phyloP scores from a whole-genome alignment of 1,140 invertebrate species.

The Ceratosolen solmsi region DNA sequence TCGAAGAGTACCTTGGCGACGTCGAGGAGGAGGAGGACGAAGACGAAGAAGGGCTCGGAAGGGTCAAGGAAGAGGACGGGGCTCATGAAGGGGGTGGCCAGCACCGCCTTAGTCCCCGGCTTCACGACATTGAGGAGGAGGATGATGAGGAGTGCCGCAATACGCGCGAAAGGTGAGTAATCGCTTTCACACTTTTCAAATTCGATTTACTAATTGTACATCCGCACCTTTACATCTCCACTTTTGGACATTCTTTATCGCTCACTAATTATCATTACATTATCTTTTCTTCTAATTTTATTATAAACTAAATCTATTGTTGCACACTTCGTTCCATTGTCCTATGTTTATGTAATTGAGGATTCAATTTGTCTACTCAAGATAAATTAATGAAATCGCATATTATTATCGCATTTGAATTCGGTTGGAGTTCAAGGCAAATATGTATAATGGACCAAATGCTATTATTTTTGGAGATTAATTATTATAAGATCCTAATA shows the following conservation, averaged over 20 bases:
- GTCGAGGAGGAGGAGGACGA: slow-evolving; percentile 56
- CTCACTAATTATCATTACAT: not conserved
- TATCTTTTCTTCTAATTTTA: not conserved
- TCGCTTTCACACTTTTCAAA: slow-evolving; percentile 35
- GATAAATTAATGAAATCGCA: no score
- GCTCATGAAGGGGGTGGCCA: slow-evolving; percentile 64
- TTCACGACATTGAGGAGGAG: slow-evolving; percentile 75
- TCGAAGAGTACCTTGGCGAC: slow-evolving; percentile 66
- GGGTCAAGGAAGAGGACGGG: slow-evolving; percentile 60
- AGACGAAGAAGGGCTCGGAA: slow-evolving; percentile 40
- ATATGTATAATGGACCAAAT: no score
- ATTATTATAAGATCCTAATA: no score
- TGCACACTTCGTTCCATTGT: no score
- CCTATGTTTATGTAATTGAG: no score
- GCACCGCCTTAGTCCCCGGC: slow-evolving; percentile 68
- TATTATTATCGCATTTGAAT: no score
- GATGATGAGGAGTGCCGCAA: slow-evolving; percentile 73
- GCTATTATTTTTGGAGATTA: no score
- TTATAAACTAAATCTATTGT: no score
- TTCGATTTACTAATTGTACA: slow-evolving; percentile 43
- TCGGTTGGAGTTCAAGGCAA: no score
- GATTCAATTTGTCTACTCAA: no score
- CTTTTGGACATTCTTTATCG: not conserved
- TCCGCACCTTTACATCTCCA: not conserved
- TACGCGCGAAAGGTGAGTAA: slow-evolving; percentile 66